phyloP scores from a whole-genome alignment of 2,888 invertebrate genomes.

The Rambutsinella grinnellia region DNA sequence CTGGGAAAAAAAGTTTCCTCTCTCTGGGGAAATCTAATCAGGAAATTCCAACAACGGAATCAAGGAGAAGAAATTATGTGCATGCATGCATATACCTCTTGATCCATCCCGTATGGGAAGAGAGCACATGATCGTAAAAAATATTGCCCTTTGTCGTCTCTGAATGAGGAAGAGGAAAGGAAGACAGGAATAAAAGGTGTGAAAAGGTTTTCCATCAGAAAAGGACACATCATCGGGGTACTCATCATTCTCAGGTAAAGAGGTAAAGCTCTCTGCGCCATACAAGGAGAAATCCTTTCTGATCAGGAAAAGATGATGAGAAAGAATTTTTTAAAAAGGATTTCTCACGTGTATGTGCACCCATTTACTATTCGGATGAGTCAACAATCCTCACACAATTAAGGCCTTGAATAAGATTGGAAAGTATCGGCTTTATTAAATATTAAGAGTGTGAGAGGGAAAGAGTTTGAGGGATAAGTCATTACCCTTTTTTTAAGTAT shows the following conservation, averaged over 20 bases:
- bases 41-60: conserved; percentile 43
- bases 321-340: too few species aligned
- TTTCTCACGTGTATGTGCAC: too few species aligned
- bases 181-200: neutral
- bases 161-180: neutral
- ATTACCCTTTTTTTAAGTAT: too few species aligned
- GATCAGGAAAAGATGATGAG: too few species aligned
- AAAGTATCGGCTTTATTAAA: too few species aligned
- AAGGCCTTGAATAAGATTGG: too few species aligned
- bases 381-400: too few species aligned
- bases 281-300: too few species aligned
- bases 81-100: conserved; percentile 5
- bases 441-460: too few species aligned
- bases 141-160: neutral
- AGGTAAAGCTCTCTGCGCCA: neutral
- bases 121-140: neutral
- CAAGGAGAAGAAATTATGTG: conserved; percentile 8
- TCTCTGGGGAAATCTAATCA: conserved; percentile 55
- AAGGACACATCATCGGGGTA: conserved; percentile 3
- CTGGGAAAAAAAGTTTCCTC: neutral
- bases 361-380: too few species aligned
- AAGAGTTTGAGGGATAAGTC: too few species aligned
- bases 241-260: neutral
- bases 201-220: neutral
- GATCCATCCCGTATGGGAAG: neutral